Base-by-base conservation (phyloP, 2,797 vertebrate species). In the Tauraco hartlaubi region DNA sequence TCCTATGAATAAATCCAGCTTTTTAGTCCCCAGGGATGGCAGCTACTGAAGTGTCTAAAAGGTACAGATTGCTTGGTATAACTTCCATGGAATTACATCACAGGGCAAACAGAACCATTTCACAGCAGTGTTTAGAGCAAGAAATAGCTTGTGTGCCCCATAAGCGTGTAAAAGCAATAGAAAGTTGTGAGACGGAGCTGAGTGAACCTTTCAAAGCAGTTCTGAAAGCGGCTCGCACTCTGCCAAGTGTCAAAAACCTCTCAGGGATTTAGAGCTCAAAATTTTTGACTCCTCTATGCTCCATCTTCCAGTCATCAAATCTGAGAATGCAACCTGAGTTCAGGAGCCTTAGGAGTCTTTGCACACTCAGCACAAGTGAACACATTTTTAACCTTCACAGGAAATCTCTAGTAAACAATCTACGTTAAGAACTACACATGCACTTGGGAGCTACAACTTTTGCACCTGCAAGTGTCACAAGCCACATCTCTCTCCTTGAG, bases 1-100 rank as follows among this genome's bases (percentile, higher is more conserved):
- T 79, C 78, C 56, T 56, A 35, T 61, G 58, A 67, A 68, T 85
- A 83, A 90, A 93, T 46, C 52, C 11, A 80, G 48, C 15, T 84
- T 68, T 90, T 73, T 39, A 61, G 25, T 59, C 76, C 77, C 46
- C 12, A 39, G 26, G 21, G 63, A 25, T 41, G 25, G 59, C 43
- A 89, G 56, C 63, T 52, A 49, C 13, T 62, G 12, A 69, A 78
- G 28, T 29, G 29, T 69, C 69, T 73, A 22, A 48, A 33, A 90
- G 31, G 33, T 37, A 81, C 33, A 61, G 26, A n/a, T 43, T 88
- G 19, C 52, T 85, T n/a, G 37, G 61, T 76, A 64, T 71, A 58
- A 58, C 15, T 52, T 68, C 39, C 12, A 13, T 15, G 48, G 69
- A 37, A 28, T 51, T 37, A 6, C 5, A 76, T 28, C 48, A 67